Evolutionary conservation across 2,113 vertebrate genomes (phyloP), one percentile per base, ranked within the genome.

Genomic region (Aix galericulata): DNA sequence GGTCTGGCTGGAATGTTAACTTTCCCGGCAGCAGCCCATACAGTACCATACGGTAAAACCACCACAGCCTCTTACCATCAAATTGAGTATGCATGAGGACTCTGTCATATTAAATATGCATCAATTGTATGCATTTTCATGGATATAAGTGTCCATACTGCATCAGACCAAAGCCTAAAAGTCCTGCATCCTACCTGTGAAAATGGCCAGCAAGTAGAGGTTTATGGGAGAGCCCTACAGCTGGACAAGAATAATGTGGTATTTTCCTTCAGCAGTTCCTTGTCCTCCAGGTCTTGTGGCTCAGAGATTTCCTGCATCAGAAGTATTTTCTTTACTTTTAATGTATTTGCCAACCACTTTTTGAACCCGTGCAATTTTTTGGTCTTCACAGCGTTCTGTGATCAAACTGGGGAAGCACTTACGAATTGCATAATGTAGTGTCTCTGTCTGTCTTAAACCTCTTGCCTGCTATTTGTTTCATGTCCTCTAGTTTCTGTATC

Each of bases 361-460:
- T 87, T 89, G 67, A 73, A 85, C 13, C 9, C 22, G 31, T 72
- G 15, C 9, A 34, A 21, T 22, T 87, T 89, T 74, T 82, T 69
- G 27, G 9, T 56, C 48, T 72, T 93, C 67, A 58, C 1, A 1
- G 86, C 89, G 69, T 69, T 36, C 34, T 85, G 55, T 26, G 9
- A 40, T 86, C 82, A 83, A 89, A 77, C 40, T 11, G 38, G 15
- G 34, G 34, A 75, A 34, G 42, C 79, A 36, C 48, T 76, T 82
- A 42, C 29, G 15, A 69, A 31, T 69, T 77, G 36, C n/a, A 40
- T 74, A 60, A n/a, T 16, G 4, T 66, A 42, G 12, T 73, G 40
- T 50, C 23, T 42, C 34, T 88, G n/a, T 55, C 81, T 85, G 27
- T 73, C 91, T 91, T 77, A 82, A 93, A 83, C 44, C 18, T 88